Evolutionary conservation across 2,113 vertebrate genomes (phyloP), one percentile per base, ranked within the genome.

Genomic region (Tetraodon nigroviridis): DNA sequence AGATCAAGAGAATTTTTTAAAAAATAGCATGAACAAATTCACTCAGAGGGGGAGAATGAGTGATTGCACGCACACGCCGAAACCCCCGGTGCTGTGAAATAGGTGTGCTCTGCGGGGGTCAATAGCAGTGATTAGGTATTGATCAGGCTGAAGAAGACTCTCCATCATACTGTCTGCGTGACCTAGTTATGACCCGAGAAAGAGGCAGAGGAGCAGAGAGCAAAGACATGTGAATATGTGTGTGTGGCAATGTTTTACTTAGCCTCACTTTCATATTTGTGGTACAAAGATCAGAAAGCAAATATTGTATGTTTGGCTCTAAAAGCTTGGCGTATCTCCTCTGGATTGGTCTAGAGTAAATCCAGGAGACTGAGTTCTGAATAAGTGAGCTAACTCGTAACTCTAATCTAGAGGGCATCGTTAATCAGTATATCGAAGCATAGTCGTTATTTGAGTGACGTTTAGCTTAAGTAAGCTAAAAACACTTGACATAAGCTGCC

Each of bases 61-160:
- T 71, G 52, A 75, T 62, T 75, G 20, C 52, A 47, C 46, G 55
- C 60, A 62, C 37, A 63, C 53, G 57, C 53, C 73, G 57, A 65
- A 72, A 68, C 17, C 54, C 55, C 49, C 58, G 27, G 55, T 37
- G 72, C 75, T 80, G 64, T 81, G 70, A 78, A 87, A 84, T 80
- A 59, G 71, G 69, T 40, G 67, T 63, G 66, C 61, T 75, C 69
- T 70, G 24, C 64, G 15, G 18, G 75, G 79, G 82, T 86, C 85
- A 86, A 86, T 87, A 84, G 76, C 83, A 81, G 83, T 87, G 86
- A 88, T 89, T 89, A 87, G 67, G 71, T 89, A 89, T 89, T 74
- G 86, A 89, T 89, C 79, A 82, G 63, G 51, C 61, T 46, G 75
- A 68, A 86, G 76, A 73, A 76, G 80, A 86, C 77, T 74, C 81